Conservation (phyloP, 2,113 vertebrate species). For the Antennarius striatus region DNA sequence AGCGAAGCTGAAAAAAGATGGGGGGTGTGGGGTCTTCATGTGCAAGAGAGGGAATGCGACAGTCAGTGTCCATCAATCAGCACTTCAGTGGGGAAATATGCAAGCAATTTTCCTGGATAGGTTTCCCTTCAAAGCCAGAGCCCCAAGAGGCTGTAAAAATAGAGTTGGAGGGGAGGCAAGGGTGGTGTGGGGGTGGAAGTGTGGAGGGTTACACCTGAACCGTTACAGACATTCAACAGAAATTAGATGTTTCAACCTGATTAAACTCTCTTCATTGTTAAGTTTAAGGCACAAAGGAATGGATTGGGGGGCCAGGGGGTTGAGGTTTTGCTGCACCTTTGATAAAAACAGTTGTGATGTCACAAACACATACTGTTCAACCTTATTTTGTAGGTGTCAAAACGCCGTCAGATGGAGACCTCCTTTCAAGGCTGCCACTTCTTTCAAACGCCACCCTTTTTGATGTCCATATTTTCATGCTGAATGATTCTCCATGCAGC, state of each 20-base stretch:
- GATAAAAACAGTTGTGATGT: conserved; percentile 42
- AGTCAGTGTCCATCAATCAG: conserved; percentile 72
- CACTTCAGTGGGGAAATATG: conserved; percentile 65
- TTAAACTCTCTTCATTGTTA: conserved; percentile 53
- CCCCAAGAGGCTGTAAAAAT: conserved; percentile 70
- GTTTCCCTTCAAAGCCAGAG: conserved; percentile 71
- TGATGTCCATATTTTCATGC: conserved; percentile 31
- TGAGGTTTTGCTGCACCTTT: conserved; percentile 44
- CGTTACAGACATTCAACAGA: conserved; percentile 47
- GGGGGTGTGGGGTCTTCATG: conserved; percentile 38
- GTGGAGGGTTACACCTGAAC: conserved; percentile 60
- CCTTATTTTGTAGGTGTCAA: neutral
- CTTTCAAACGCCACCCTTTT: conserved; percentile 34
- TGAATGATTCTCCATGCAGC: too few relatives aligned
- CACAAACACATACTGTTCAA: conserved; percentile 43
- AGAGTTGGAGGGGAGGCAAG: conserved; percentile 39
- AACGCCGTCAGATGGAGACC: conserved; percentile 13
- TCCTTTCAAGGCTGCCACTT: conserved; percentile 31
- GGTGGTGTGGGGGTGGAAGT: conserved; percentile 9
- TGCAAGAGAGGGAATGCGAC: conserved; percentile 57
- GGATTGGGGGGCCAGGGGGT: conserved; percentile 17
- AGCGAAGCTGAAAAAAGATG: conserved; percentile 31
- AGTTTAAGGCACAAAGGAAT: conserved; percentile 28
- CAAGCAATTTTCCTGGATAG: conserved; percentile 73
- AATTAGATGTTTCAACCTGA: conserved; percentile 59